Base-by-base conservation (phyloP, 2,113 vertebrate species). In the Rhinoptilus africanus region DNA sequence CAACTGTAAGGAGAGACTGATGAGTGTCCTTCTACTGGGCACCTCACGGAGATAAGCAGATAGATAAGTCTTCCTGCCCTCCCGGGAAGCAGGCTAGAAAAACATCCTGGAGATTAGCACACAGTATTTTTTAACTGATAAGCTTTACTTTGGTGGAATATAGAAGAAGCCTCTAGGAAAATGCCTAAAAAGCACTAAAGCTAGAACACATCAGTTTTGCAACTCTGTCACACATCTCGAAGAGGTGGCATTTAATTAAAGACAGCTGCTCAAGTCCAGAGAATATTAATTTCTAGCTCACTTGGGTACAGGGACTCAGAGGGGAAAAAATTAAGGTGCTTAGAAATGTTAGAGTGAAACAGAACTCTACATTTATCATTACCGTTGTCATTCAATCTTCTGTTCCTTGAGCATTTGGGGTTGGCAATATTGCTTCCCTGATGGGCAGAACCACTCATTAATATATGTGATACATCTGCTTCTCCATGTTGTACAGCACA, bases 401-500 rank as follows among this genome's bases (percentile, higher is more conserved):
- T 57, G 66, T 56, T 89, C 92, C 85, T 88, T 43, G 84, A 94
- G 59, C 89, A 62, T 69, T 82, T 91, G 51, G 53, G 66, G 28
- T 57, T 93, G 87, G 84, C 41, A 79, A 53, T 68, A 91, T 74
- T 86, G 92, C 66, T 79, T 96, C 86, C 92, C 85, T 57, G 87
- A 77, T 82, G 84, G 89, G 93, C 62, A 95, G 77, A 92, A 53
- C 57, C 75, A 69, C 84, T 94, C 74, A 91, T 89, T 95, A 93
- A 95, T 95, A 56, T 39, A 72, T 39, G 64, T 51, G 84, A 89
- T 92, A 54, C 60, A 81, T 89, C 86, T 93, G 93, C 91, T 85
- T 81, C 76, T 86, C 86, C 68, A 54, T 19, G 74, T 45, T 68
- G 48, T 57, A 93, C 45, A 92, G 88, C 5, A 2, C 71, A 85